A percentile compares a stretch with the other conserved stretches of the same genome.
Evolutionary conservation across 2,113 vertebrate genomes (phyloP).

Genomic region (Anarhynchus alexandrinus): DNA sequence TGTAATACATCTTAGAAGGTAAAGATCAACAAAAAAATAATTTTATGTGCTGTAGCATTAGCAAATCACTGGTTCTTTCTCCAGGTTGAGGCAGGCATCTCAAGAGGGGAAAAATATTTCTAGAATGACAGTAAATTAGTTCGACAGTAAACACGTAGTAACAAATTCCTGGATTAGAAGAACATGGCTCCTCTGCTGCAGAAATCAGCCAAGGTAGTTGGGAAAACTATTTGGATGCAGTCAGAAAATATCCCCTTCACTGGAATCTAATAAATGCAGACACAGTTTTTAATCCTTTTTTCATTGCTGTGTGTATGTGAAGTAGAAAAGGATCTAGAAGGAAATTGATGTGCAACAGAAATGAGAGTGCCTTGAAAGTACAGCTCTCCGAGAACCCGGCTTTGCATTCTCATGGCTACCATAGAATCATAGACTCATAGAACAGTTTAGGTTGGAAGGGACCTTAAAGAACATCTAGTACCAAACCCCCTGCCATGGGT

Average conservation of each 20-base stretch:
- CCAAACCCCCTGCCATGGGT: too few species aligned
- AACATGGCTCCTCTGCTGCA: background rate
- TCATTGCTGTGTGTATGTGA: background rate
- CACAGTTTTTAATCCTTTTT: background rate
- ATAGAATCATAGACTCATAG: too few species aligned
- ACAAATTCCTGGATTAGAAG: constrained; percentile 23
- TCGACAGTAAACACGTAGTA: constrained; percentile 33
- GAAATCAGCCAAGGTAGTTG: background rate
- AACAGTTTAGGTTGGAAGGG: too few species aligned
- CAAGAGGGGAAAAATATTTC: constrained; percentile 7
- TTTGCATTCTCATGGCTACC: background rate
- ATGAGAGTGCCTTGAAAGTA: background rate
- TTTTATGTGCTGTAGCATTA: background rate
- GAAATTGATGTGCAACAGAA: background rate
- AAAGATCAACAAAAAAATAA: constrained; percentile 11
- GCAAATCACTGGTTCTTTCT: background rate
- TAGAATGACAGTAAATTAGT: constrained; percentile 40
- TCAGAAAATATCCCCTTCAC: background rate
- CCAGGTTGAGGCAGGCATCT: constrained; percentile 21
- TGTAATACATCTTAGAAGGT: constrained; percentile 31
- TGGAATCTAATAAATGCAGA: background rate
- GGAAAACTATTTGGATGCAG: constrained; percentile 18
- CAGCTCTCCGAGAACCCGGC: background rate
- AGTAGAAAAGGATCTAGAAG: background rate
- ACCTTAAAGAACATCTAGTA: too few species aligned